Percentiles rank a stretch among this genome's conserved stretches.
Evolutionary conservation across 2,797 vertebrate species (phyloP).

Genomic region (Enteromius argenteus): DNA sequence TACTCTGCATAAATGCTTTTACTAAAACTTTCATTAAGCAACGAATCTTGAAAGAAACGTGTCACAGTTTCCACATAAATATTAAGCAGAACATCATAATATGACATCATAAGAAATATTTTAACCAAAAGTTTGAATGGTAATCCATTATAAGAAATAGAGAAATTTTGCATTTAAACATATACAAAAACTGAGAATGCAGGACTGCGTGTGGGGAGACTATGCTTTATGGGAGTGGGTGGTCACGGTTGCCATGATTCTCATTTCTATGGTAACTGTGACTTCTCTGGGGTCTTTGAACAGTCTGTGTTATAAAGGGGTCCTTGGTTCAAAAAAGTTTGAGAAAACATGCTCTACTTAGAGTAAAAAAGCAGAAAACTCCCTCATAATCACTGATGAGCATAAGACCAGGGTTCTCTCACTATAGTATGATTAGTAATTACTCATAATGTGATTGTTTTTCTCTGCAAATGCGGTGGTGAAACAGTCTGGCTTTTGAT

Average conservation of each 20-base stretch:
- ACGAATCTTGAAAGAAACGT: neutral
- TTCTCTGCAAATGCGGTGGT: constrained; percentile 15
- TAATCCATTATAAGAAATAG: neutral
- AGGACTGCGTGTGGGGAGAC: constrained; percentile 10
- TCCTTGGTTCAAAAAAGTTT: neutral
- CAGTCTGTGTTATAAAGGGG: constrained; percentile 18
- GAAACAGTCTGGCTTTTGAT: constrained; percentile 32
- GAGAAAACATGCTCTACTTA: neutral
- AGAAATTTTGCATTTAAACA: neutral
- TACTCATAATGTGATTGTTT: constrained; percentile 45
- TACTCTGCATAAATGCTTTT: neutral
- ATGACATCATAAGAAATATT: neutral
- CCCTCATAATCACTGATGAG: neutral
- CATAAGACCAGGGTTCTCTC: neutral
- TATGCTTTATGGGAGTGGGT: constrained; percentile 17
- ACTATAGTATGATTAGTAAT: neutral
- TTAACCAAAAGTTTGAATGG: neutral
- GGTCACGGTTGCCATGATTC: constrained; percentile 25
- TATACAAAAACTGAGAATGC: neutral
- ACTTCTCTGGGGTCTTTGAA: neutral
- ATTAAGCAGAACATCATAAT: neutral
- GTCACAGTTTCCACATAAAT: neutral
- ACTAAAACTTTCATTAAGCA: neutral
- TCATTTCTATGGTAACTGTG: constrained; percentile 13
- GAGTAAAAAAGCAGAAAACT: constrained; percentile 26